Base-by-base conservation (phyloP, 2,797 vertebrate genomes). In the Gila robusta region DNA sequence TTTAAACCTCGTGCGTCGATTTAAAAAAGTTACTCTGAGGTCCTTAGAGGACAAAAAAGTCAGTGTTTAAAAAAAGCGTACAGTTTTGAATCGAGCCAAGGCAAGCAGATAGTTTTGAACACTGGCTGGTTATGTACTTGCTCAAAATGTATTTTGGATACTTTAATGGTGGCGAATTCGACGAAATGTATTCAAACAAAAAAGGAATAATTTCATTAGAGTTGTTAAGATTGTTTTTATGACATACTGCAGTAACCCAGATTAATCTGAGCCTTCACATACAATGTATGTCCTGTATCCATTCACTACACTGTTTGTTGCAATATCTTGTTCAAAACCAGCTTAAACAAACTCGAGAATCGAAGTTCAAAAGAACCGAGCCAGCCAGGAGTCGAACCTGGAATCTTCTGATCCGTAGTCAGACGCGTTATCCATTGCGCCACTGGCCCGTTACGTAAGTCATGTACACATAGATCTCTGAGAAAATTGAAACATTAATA, bases 321-420 rank as follows among this genome's bases (percentile, higher is more conserved):
- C 7, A 74, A 47, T 0, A 19, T 3, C 16, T 2, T 3, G 26
- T 52, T 74, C 49, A 0, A 23, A 54, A 6, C 0, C 12, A 5
- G 11, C 0, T 11, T 17, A 8, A 54, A 54, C 21, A 17, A 76
- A 78, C 74, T 56, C 4, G 56, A 41, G 54, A 79, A 19, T 35
- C 19, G 1, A 23, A 77, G 32, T 77, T 79, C 78, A 84, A 84
- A 84, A 84, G 73, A 41, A 21, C 16, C 94, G 90, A 96, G 95
- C 94, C 94, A 96, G 94, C 94, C 91, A 96, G 94, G 95, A 96
- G 94, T 96, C 93, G 91, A 96, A 96, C 93, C 94, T 95, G 91
- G 92, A 95, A 95, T 94, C 88, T 91, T 89, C 90, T 91, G 88
- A 90, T 89, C 86, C 87, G 89, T 91, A 91, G 87, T 90, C 90